Evolutionary conservation across 1,140 invertebrate genomes (phyloP), one percentile per base, ranked within the genome.

Genomic region (Brachionus koreanus): DNA sequence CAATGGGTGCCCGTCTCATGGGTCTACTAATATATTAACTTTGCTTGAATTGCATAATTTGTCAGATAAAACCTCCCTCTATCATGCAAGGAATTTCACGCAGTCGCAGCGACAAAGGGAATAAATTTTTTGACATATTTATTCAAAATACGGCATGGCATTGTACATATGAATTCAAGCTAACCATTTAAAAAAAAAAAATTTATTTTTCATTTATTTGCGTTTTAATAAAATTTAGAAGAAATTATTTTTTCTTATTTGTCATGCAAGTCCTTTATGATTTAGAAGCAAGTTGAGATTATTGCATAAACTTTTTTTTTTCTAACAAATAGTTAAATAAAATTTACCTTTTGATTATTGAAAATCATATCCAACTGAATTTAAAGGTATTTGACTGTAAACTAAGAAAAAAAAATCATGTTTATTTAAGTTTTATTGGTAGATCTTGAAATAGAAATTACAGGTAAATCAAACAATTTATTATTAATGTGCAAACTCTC

Each of bases 1-100:
- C 96, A 98, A 89, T 98, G 96, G 96, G 94, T 97, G 83, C 89
- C 90, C 16, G 89, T 90, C 46, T 88, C 87, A 52, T 89, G 88
- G 88, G 87, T 89, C 25, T 89, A 88, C 83, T 89, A 84, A 86
- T 57, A 29, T 19, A 5, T 29, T 29, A 29, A 35, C 9, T 49
- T 16, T 75, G 29, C 42, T 72, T 72, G 33, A 72, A 39, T 72
- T 39, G 42, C 16, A 39, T 72, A 39, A 39, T 43, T 65, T 33
- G 63, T 65, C 63, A 65, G 63, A 65, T 65, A 65, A 57, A 23
- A 23, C 49, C 49, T 57, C 49, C 49, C 49, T 57, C 16, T 25
- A 57, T 57, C 49, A 57, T 23, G 49, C 43, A 49, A 49, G 16
- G n/a, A 49, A 49, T 16, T 49, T 6, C 13, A 49, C 16, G 43